Base-by-base conservation (phyloP, 2,888 invertebrate genomes). In the Lithosia quadra region DNA sequence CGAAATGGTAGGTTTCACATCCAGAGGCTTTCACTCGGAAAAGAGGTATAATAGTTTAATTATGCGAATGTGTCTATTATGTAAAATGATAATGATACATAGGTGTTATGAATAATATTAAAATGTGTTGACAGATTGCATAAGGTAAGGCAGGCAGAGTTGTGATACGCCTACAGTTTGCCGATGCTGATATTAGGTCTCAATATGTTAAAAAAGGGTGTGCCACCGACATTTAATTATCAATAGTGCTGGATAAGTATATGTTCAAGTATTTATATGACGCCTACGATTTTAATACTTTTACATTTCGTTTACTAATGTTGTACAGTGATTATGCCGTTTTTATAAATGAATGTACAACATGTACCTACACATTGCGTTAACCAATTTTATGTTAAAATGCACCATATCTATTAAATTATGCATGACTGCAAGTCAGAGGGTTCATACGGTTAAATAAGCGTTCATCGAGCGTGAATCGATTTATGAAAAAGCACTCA, bases 391-490 rank as follows among this genome's bases (percentile, higher is more conserved):
- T 11, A 53, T 58, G 21, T 65, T 60, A 24, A 11, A 68, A 22
- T 62, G 72, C 67, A 67, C 59, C 61, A 60, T 28, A 65, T 58
- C 61, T 72, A 63, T 71, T 65, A 69, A 72, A 74, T 74, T 79
- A 84, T 81, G 83, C 81, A 80, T 79, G 80, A 79, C 80, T 77
- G 81, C 73, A 74, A 77, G 83, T 84, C 77, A 80, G 79, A 81
- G 34, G 84, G 77, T 83, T 79, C 74, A 82, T 82, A 87, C 90
- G 91, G 88, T 91, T 82, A 90, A 88, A 84, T 89, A 89, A 86
- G 86, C 83, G 84, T 87, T 87, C 89, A 91, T 71, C 77, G 83
- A 86, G 87, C 89, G 88, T 91, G 87, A 90, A 90, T 86, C 83
- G 81, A 87, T 88, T 83, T 83, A 83, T 80, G 78, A 81, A 90